Conservation (phyloP, 2,888 invertebrate species). For the Cheilosia pagana region DNA sequence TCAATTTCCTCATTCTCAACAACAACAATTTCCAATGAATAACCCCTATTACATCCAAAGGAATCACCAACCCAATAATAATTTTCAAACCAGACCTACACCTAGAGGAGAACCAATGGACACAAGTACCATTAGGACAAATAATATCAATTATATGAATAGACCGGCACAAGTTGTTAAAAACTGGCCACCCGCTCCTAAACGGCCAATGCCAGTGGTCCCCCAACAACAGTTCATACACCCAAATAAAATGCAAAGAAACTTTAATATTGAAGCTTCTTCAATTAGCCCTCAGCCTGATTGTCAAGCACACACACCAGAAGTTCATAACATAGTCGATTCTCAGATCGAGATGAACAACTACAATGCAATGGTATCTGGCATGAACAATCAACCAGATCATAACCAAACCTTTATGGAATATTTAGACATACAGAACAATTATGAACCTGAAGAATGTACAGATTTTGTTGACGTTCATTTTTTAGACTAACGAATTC, state of each 20-base stretch:
- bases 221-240: neutral
- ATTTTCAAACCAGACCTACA: neutral
- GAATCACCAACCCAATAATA: conserved; percentile 4
- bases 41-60: neutral
- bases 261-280: neutral
- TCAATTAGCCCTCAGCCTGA: neutral
- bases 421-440: neutral
- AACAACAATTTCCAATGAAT: conserved; percentile 1
- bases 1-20: conserved; percentile 11
- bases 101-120: conserved; percentile 16
- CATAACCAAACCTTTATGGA: neutral
- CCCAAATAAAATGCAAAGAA: conserved; percentile 20
- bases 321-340: too few relatives aligned
- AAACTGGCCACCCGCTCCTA: too few relatives aligned
- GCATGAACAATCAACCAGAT: neutral
- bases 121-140: neutral
- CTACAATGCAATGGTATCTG: neutral
- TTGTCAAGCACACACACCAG: too few relatives aligned
- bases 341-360: neutral
- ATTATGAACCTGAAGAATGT: neutral
- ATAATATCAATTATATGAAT: too few relatives aligned
- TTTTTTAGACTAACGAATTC: conserved; percentile 1
- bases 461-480: neutral
- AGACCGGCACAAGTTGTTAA: too few relatives aligned
- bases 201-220: too few relatives aligned